Base-by-base conservation (phyloP, 2,888 invertebrate species). In the Melieria omissa region DNA sequence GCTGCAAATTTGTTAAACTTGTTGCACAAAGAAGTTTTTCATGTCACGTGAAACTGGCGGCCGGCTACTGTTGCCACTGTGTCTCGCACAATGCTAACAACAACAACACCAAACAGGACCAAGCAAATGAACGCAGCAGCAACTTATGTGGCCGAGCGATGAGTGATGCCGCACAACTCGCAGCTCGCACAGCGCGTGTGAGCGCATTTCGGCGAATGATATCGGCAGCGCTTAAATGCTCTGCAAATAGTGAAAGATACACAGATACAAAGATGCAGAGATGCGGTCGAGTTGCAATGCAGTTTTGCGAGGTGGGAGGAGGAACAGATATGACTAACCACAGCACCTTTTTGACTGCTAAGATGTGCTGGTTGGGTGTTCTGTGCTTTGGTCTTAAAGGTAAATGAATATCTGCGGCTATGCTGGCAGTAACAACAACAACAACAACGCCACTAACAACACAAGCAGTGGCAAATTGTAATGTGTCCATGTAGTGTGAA, bases 21-120 rank as follows among this genome's bases (percentile, higher is more conserved):
- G 83, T 83, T 83, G 83, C 83, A 78, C 83, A 82, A 81, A 84
- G 84, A 83, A 84, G 81, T 81, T 83, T 84, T 84, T 82, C 83
- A 76, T 83, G 83, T 83, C 84, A 84, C 81, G 80, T 82, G 82
- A 80, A 78, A 74, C n/a, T 54, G 41, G 52, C 60, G 60, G 49
- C 67, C 71, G 71, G 77, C 79, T 78, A 79, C 79, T 79, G 78
- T 78, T 78, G 80, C 80, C 69, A 64, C 54, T 8, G 45, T 54
- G 16, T 49, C 55, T 62, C 54, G 62, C 8, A 61, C 49, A 60
- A 57, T 71, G 66, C 66, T 6, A 65, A 65, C 52, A 71, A 54
- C 44, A 61, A 60, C 45, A 52, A n/a, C 65, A 60, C 44, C 58
- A 46, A 45, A 58, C 12, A 58, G 42, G 58, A 44, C 6, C 42